These are phyloP conservation scores for Xenops minutus DNA, from an alignment of 2,797 vertebrate genomes.

Conservation along the genomic window DNA sequence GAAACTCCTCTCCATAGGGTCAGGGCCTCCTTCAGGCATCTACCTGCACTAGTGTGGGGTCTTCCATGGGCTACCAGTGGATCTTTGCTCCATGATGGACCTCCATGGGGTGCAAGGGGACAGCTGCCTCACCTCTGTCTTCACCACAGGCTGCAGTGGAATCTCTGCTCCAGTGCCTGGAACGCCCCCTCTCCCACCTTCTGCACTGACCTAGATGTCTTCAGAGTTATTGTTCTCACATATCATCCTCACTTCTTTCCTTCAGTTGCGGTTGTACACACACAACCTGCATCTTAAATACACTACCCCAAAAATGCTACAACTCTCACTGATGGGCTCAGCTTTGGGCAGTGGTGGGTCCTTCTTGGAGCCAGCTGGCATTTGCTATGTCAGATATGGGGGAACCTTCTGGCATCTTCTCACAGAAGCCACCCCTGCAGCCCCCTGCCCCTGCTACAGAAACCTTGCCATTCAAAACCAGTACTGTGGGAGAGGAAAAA, in stretches of 20 bases:
- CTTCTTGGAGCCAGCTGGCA: not conserved
- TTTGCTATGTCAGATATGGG: not conserved
- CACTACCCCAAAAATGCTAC: not conserved
- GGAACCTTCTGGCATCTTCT: not conserved
- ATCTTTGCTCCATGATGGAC: not conserved
- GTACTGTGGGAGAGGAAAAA: not conserved
- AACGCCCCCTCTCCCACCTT: not conserved
- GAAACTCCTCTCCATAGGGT: not conserved
- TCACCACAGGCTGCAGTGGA: not conserved
- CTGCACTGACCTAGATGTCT: not conserved
- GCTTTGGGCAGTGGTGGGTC: not conserved
- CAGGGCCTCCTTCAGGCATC: not conserved
- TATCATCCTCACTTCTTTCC: not conserved
- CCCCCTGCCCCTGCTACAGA: not conserved
- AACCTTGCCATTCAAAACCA: not conserved
- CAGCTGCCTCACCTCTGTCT: not conserved
- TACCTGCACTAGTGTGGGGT: accelerated
- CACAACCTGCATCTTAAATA: not conserved
- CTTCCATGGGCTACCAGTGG: not conserved
- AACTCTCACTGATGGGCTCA: not conserved
- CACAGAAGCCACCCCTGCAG: not conserved
- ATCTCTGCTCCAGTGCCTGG: not conserved
- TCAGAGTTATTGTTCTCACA: not conserved
- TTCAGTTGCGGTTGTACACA: not conserved
- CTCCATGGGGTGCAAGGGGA: not conserved